Conservation (phyloP, 2,113 vertebrate species). For the Leptobrachium ailaonicum region DNA sequence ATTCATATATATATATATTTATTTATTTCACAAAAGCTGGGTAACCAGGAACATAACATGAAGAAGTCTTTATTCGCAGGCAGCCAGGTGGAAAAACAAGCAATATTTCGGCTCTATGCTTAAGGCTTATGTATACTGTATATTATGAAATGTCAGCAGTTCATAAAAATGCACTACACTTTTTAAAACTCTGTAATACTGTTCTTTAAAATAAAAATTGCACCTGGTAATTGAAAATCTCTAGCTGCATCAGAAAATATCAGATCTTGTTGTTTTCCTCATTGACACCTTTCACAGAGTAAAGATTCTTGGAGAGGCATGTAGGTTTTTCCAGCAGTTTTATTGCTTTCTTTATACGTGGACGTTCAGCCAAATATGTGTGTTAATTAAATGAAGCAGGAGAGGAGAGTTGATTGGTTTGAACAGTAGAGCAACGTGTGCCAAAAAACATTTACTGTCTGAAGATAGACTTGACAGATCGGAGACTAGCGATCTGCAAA, state of each 20-base stretch:
- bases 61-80: too few relatives aligned
- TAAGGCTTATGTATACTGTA: too few relatives aligned
- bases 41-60: too few relatives aligned
- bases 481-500: background rate
- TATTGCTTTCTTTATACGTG: conserved; percentile 34
- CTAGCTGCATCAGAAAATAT: conserved; percentile 21
- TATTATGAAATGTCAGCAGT: too few relatives aligned
- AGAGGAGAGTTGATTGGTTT: conserved; percentile 34
- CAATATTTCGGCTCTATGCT: too few relatives aligned
- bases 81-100: too few relatives aligned
- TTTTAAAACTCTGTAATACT: too few relatives aligned
- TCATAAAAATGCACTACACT: too few relatives aligned
- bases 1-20: too few relatives aligned
- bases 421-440: background rate
- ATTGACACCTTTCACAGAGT: conserved; percentile 22
- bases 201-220: conserved; percentile 9
- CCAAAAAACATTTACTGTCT: conserved; percentile 35
- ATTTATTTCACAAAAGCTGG: too few relatives aligned
- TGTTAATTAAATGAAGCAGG: conserved; percentile 46
- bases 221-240: conserved; percentile 37
- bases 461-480: conserved; percentile 25
- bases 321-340: conserved; percentile 38
- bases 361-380: conserved; percentile 37
- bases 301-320: conserved; percentile 27
- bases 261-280: conserved; percentile 28